A percentile compares a stretch with the other conserved stretches of the same genome.
These are phyloP conservation scores for Zaprionus vittiger DNA, from an alignment of 1,140 invertebrate species.

Conservation along the genomic window DNA sequence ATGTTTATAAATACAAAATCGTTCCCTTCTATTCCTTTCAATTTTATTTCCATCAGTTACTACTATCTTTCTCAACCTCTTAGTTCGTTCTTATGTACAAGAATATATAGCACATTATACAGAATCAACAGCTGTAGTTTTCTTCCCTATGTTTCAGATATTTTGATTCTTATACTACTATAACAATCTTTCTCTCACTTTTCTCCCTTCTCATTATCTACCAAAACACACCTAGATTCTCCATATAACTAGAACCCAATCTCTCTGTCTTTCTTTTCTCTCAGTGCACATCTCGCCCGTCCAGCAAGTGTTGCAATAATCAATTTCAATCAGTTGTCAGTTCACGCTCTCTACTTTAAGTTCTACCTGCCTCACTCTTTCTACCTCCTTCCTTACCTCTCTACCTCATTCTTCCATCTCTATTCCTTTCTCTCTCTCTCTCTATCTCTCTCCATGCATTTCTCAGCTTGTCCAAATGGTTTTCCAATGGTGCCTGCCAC, in stretches of 20 bases:
- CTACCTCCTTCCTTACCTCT: background rate
- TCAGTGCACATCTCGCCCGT: conserved; percentile 12
- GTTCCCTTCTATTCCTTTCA: no score
- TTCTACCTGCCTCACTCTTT: background rate
- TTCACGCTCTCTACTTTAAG: background rate
- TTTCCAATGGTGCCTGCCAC: background rate
- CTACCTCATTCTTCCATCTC: background rate
- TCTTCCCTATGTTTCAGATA: no score
- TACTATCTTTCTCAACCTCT: no score
- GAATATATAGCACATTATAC: no score
- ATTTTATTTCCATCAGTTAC: no score
- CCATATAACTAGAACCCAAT: background rate
- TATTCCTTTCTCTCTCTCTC: background rate
- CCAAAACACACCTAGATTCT: no score
- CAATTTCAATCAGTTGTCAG: conserved; percentile 54
- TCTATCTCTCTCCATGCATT: background rate
- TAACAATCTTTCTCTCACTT: no score
- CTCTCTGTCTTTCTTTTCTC: conserved; percentile 2
- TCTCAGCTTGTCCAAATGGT: background rate
- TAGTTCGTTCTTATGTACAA: no score
- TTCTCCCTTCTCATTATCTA: no score
- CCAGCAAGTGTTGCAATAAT: conserved; percentile 47
- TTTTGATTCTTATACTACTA: no score
- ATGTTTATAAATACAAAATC: no score
- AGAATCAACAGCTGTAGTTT: no score